Evolutionary conservation across 1,140 invertebrate species (phyloP).

Genomic region (Myzus persicae): DNA sequence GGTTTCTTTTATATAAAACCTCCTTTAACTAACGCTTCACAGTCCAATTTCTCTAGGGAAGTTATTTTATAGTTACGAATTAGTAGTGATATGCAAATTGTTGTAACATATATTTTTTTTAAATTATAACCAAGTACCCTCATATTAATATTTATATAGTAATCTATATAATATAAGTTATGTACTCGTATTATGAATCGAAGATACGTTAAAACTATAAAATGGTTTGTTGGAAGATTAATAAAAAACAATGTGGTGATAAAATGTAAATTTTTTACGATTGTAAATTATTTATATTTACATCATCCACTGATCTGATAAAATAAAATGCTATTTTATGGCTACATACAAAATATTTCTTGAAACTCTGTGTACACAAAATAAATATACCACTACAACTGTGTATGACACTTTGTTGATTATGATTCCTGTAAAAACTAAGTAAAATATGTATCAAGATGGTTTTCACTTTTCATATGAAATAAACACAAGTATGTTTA

Average conservation of each 20-base stretch:
- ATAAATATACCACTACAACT: not conserved
- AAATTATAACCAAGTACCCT: too few relatives aligned
- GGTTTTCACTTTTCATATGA: not conserved
- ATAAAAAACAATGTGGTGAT: not conserved
- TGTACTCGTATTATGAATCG: not conserved
- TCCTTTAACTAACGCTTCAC: too few relatives aligned
- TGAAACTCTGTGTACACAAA: not conserved
- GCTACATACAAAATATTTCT: not conserved
- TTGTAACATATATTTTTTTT: too few relatives aligned
- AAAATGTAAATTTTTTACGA: not conserved
- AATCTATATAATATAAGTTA: not conserved
- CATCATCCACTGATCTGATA: not conserved
- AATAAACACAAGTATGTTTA: not conserved
- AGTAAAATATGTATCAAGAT: not conserved
- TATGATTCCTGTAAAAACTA: not conserved
- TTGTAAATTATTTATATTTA: not conserved
- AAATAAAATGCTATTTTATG: not conserved
- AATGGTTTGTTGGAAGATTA: not conserved
- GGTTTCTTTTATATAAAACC: too few relatives aligned
- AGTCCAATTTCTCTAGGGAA: too few relatives aligned
- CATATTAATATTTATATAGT: too few relatives aligned
- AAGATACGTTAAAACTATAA: not conserved
- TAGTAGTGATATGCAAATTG: too few relatives aligned
- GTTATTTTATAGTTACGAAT: too few relatives aligned
- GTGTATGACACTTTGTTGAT: not conserved